Conservation (phyloP, 2,797 vertebrate species). For the Halcyon badia region DNA sequence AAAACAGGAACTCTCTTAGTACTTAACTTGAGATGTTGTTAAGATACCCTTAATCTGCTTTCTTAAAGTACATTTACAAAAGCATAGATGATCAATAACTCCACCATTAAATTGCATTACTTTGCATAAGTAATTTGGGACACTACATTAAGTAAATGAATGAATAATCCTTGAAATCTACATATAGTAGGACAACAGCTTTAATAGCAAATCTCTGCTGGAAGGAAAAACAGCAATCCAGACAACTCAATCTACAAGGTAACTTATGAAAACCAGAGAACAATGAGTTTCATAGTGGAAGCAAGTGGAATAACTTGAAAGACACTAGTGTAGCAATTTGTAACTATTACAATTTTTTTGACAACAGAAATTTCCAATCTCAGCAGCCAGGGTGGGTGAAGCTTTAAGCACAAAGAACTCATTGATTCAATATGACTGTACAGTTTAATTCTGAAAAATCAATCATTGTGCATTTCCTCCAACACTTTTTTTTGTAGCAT, state of each 20-base stretch:
- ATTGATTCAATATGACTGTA: conserved; percentile 50
- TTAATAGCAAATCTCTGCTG: conserved; percentile 10
- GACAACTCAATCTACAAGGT: background rate
- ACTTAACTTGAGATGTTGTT: conserved; percentile 33
- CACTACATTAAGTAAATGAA: conserved; percentile 44
- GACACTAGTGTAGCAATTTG: background rate
- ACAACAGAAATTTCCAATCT: conserved; percentile 30
- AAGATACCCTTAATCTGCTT: conserved; percentile 45
- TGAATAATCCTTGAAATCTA: conserved; percentile 52
- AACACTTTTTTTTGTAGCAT: conserved; percentile 37
- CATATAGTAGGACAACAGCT: background rate
- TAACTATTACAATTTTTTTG: conserved; percentile 11
- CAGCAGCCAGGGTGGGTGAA: conserved; percentile 23
- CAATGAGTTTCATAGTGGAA: background rate
- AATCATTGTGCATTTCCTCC: conserved; percentile 61
- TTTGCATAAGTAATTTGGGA: conserved; percentile 40
- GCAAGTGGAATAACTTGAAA: conserved; percentile 33
- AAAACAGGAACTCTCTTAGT: conserved; percentile 12
- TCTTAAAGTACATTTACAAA: conserved; percentile 16
- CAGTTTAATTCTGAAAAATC: conserved; percentile 68
- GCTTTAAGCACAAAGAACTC: conserved; percentile 51
- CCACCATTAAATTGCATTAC: conserved; percentile 52
- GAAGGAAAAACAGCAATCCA: conserved; percentile 26
- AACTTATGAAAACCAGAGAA: background rate
- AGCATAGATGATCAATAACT: conserved; percentile 42